A percentile compares a stretch with the other conserved stretches of the same genome.
Conservation (phyloP, 2,797 vertebrate genomes). For the Chaetophractus vellerosus region DNA sequence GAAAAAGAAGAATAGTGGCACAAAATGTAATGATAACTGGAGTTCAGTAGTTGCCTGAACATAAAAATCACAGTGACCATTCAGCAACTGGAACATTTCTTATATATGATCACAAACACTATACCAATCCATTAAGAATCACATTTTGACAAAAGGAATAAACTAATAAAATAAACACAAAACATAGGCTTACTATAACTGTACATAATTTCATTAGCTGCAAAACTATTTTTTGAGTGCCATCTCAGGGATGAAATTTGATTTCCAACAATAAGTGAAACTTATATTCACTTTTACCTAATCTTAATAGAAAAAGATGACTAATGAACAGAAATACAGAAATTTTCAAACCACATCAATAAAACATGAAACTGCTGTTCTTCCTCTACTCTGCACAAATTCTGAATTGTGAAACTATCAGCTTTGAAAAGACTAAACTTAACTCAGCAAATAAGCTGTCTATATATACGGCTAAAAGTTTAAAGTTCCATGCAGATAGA, state of each 20-base stretch:
- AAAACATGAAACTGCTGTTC: constrained; percentile 51
- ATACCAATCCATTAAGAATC: neutral
- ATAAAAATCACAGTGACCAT: neutral
- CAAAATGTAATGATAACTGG: neutral
- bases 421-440: constrained; percentile 53
- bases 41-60: neutral
- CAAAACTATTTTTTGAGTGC: constrained; percentile 1
- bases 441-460: constrained; percentile 53
- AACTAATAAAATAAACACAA: constrained; percentile 61
- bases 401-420: constrained; percentile 43
- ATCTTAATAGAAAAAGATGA: constrained; percentile 32
- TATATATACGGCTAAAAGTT: neutral
- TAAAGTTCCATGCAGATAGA: neutral
- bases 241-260: constrained; percentile 46
- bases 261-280: constrained; percentile 57
- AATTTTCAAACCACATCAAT: constrained; percentile 40
- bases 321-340: neutral
- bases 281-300: constrained; percentile 5
- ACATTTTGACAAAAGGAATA: constrained; percentile 49
- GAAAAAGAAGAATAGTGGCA: neutral
- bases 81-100: neutral
- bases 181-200: neutral
- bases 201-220: neutral
- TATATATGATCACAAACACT: constrained; percentile 7
- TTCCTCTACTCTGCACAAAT: constrained; percentile 36